Base-by-base conservation (phyloP, 1,140 invertebrate genomes). In the Scylla paramamosain region DNA sequence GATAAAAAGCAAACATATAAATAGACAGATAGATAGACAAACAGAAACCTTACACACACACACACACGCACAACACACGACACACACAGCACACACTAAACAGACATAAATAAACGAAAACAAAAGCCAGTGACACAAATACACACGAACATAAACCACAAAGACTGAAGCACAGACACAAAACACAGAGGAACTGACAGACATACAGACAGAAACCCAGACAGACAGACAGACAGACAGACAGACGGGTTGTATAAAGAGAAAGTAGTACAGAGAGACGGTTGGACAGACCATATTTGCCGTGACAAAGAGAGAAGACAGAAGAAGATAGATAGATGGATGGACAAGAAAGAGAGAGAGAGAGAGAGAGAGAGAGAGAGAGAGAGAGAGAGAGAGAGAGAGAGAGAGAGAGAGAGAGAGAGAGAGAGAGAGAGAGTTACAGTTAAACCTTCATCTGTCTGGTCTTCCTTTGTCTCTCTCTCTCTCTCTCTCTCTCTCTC, bases 21-120 rank as follows among this genome's bases (percentile, higher is more conserved):
- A 77, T 7, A 77, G 25, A 77, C 1, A 77, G 25, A 0, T 12
- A n/a, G 25, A n/a, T 48, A 46, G 20, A 46, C 39, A 90, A 6
- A 45, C 14, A 90, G 39, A 90, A 28, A 25, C 14, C 32, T 29
- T 6, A 91, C 39, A 91, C 10, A 88, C 87, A 14, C 87, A 88
- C 32, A 88, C 87, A 88, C 6, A 88, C 87, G 32, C 12, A 88
- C 87, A 88, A 8, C n/a, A 88, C 87, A 88, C 12, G 32, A 84
- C 6, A 84, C 83, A 84, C 6, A 84, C 83, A 25, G 6, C 45
- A 91, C 20, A 89, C 87, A 39, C 87, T 32, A 12, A 14, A 89
- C 87, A 89, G 29, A 89, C 87, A 45, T 16, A 89, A 45, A 52
- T 14, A 52, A 7, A 7, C 14, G 6, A 52, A 7, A 52, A 14